phyloP scores from a whole-genome alignment of 2,888 invertebrate species.

The Archips xylosteana region DNA sequence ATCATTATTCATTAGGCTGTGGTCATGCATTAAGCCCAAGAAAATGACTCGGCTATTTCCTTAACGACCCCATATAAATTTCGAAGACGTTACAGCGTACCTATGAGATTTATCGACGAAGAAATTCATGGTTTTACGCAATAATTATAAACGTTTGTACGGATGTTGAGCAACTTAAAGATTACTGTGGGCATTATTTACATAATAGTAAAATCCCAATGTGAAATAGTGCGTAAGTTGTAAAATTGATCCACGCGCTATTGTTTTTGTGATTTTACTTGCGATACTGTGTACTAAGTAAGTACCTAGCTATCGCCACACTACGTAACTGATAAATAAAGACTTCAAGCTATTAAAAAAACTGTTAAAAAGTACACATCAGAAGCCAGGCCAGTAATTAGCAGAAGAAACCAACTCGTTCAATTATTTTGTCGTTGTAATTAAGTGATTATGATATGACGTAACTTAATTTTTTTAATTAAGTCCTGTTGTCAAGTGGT shows the following conservation, averaged over 20 bases:
- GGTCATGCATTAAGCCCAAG: slow-evolving; percentile 16
- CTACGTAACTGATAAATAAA: neutral
- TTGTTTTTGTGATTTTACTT: slow-evolving; percentile 14
- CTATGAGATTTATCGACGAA: slow-evolving; percentile 18
- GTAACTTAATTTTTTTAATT: too few species aligned
- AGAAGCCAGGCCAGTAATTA: neutral
- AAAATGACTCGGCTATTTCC: slow-evolving; percentile 28
- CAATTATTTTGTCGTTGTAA: neutral
- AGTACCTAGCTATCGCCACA: neutral
- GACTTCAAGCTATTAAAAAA: neutral
- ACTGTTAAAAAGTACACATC: neutral
- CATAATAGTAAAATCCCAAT: slow-evolving; percentile 16
- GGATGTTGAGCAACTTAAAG: slow-evolving; percentile 16
- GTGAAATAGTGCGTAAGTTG: slow-evolving; percentile 13
- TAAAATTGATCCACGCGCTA: slow-evolving; percentile 16
- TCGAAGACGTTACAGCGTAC: slow-evolving; percentile 15
- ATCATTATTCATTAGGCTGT: slow-evolving; percentile 14
- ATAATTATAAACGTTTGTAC: slow-evolving; percentile 25
- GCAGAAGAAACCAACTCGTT: neutral
- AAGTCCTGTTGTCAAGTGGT: too few species aligned
- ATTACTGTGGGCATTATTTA: slow-evolving; percentile 13
- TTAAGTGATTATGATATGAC: neutral
- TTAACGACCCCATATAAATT: slow-evolving; percentile 31
- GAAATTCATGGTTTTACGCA: slow-evolving; percentile 29
- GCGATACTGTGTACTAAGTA: slow-evolving; percentile 2